Percentiles rank a stretch among this genome's conserved stretches.
phyloP scores from a whole-genome alignment of 2,113 vertebrate genomes.

The Pterocles orientalis region DNA sequence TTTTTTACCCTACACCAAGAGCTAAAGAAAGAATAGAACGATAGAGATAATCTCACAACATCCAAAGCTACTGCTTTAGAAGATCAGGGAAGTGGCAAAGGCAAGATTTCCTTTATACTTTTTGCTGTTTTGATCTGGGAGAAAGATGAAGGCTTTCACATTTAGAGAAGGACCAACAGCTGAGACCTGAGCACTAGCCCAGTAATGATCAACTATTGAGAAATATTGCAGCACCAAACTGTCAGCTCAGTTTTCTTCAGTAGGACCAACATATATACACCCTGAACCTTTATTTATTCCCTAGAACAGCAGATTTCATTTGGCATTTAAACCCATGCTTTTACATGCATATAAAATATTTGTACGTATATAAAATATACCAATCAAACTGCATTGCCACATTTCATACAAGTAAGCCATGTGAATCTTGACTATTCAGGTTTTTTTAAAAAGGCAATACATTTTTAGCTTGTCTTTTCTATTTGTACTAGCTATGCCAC shows the following conservation, averaged over 20 bases:
- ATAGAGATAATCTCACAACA: neutral
- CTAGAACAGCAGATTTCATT: neutral
- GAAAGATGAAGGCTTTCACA: conserved; percentile 18
- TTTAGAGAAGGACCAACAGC: conserved; percentile 36
- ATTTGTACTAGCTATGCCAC: neutral
- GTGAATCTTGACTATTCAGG: neutral
- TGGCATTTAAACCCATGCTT: neutral
- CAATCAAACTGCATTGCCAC: neutral
- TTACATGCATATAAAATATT: neutral
- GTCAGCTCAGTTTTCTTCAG: neutral
- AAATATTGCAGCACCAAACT: neutral
- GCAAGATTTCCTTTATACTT: neutral
- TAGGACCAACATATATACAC: neutral
- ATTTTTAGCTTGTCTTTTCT: neutral
- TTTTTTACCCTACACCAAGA: neutral
- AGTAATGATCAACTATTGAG: neutral
- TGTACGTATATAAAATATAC: neutral
- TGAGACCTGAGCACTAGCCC: neutral
- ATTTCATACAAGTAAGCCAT: neutral
- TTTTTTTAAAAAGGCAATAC: neutral
- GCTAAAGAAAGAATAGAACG: conserved; percentile 23
- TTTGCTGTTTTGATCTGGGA: neutral
- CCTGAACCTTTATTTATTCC: neutral
- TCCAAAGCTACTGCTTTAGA: conserved; percentile 19
- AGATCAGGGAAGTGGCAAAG: neutral